Evolutionary conservation across 2,888 invertebrate species (phyloP), one percentile per base, ranked within the genome.

Genomic region (Lysandra coridon): DNA sequence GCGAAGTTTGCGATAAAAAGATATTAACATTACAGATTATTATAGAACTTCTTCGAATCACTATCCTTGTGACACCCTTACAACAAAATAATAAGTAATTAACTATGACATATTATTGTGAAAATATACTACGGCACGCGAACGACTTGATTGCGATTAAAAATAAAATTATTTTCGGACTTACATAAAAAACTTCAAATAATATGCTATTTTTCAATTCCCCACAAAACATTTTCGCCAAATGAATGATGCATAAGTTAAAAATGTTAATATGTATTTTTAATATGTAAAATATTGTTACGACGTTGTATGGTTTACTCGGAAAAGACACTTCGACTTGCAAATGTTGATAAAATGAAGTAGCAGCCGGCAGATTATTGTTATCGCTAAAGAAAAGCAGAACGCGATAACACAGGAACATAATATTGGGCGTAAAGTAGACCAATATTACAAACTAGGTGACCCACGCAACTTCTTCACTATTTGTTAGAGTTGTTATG

Each of bases 291-390:
- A 69, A 12, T 33, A 69, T 17, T 33, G 14, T 69, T 30, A 69
- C 33, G 12, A 69, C 69, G 69, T 37, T 69, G 69, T 69, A 17
- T 14, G 14, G 33, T 69, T 69, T 69, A 37, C 69, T 69, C 37
- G 69, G 69, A 69, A 69, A 69, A 69, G 33, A 69, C 69, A 37
- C 64, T 64, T 69, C 69, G 69, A 69, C 69, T 69, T 69, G 69
- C 69, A 69, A 69, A 69, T 69, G 69, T 69, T 14, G 69, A 69
- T 69, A 37, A 33, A 69, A 69, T 37, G 69, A 17, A 69, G 69
- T 69, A 33, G 69, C 37, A 33, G 33, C 37, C 33, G 69, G 69
- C 69, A 69, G 69, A 69, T 69, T 69, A 69, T 69, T 33, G 33
- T 69, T 69, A 69, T 69, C 69, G 37, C 33, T 69, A 37, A 69